Percentiles rank a stretch among this genome's conserved stretches.
These are phyloP conservation scores for Chloromyia formosa DNA, from an alignment of 2,888 invertebrate species.

Conservation along the genomic window DNA sequence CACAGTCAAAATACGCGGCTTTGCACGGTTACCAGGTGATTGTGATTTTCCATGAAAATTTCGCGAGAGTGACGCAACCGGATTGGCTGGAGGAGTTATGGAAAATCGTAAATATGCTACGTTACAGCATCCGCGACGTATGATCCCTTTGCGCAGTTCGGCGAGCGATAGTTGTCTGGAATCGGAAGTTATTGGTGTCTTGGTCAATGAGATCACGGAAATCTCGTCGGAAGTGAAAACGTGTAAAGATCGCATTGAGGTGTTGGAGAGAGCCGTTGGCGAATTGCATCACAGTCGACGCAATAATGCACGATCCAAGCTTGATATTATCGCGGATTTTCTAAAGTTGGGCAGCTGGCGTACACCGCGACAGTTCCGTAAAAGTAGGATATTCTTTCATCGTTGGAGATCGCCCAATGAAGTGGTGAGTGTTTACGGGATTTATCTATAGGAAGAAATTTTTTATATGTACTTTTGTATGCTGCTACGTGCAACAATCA, in stretches of 20 bases:
- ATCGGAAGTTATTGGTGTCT: slow-evolving; percentile 23
- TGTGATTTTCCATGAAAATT: neutral
- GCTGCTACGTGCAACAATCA: too few relatives aligned
- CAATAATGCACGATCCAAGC: slow-evolving; percentile 16
- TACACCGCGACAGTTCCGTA: slow-evolving; percentile 13
- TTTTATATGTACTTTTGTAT: too few relatives aligned
- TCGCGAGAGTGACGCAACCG: too few relatives aligned
- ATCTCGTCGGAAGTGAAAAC: slow-evolving; percentile 35
- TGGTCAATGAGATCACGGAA: slow-evolving; percentile 38
- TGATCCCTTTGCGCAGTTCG: slow-evolving; percentile 5
- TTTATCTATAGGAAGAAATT: too few relatives aligned
- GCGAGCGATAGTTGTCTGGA: slow-evolving; percentile 36
- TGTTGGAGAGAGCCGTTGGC: slow-evolving; percentile 21
- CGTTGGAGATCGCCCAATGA: slow-evolving; percentile 16
- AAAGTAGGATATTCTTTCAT: slow-evolving; percentile 28
- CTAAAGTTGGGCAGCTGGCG: slow-evolving; percentile 22
- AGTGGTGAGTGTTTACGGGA: slow-evolving; percentile 5
- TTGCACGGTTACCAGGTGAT: neutral
- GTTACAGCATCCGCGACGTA: neutral
- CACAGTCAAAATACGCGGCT: neutral
- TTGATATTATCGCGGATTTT: slow-evolving; percentile 17
- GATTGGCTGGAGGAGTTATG: neutral
- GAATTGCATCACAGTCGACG: neutral
- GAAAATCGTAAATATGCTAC: slow-evolving; percentile 18
- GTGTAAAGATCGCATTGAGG: slow-evolving; percentile 30